Conservation (phyloP, 2,113 vertebrate genomes). For the Motacilla tschutschensis region DNA sequence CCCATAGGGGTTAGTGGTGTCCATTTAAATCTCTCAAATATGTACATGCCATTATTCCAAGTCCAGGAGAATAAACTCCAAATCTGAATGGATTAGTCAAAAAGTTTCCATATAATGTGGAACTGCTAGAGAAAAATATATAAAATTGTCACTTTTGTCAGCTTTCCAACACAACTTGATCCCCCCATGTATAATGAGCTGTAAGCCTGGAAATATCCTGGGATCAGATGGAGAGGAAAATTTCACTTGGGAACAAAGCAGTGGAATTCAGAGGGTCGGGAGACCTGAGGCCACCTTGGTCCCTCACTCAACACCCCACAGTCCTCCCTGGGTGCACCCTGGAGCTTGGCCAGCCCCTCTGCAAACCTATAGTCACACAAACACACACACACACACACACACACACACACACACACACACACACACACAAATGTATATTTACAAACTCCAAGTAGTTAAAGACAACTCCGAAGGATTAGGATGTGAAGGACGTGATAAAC, state of each 20-base stretch:
- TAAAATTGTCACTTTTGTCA: constrained; percentile 12
- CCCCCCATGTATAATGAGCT: not conserved
- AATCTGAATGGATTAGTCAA: constrained; percentile 16
- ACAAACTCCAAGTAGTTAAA: not conserved
- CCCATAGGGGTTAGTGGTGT: constrained; percentile 23
- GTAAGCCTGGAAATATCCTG: not conserved
- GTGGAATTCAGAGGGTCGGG: not conserved
- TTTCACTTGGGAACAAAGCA: constrained; percentile 28
- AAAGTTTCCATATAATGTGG: not conserved
- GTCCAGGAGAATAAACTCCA: constrained; percentile 30
- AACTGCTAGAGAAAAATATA: not conserved
- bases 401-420: not conserved
- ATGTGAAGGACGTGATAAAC: not conserved
- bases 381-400: no score
- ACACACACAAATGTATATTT: not conserved
- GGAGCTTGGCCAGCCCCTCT: not conserved
- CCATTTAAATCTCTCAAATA: constrained; percentile 50
- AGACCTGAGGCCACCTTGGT: constrained; percentile 14
- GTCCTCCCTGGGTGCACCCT: not conserved
- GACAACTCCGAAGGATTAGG: not conserved
- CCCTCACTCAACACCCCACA: not conserved
- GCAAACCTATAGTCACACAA: not conserved
- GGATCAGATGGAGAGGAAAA: constrained; percentile 34
- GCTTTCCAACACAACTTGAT: constrained; percentile 25
- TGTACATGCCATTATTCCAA: not conserved